phyloP scores from a whole-genome alignment of 2,797 vertebrate species.

The Micromesistius poutassou region DNA sequence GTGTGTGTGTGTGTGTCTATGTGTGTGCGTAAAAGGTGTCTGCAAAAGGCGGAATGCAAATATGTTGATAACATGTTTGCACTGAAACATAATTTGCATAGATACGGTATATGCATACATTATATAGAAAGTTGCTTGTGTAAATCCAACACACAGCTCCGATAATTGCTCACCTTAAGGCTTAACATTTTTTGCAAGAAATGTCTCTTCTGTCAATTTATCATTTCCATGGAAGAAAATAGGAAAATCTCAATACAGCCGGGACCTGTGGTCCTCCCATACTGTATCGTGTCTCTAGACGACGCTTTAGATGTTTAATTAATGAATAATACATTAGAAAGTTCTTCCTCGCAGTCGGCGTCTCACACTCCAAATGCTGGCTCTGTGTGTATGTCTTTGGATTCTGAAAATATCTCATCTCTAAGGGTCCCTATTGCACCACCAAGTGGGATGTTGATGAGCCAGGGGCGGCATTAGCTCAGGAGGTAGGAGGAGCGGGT shows the following conservation, averaged over 20 bases:
- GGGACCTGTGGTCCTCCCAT: not conserved
- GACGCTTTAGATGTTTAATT: not conserved
- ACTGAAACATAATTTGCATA: not conserved
- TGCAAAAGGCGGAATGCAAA: not conserved
- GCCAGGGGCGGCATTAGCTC: too few relatives aligned
- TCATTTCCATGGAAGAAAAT: not conserved
- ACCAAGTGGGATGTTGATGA: not conserved
- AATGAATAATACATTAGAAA: conserved; percentile 3
- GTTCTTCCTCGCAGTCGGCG: not conserved
- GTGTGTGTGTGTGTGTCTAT: not conserved
- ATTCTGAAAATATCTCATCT: not conserved
- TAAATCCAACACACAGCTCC: not conserved
- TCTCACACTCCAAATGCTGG: not conserved
- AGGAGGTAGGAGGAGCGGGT: too few relatives aligned
- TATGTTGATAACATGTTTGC: not conserved
- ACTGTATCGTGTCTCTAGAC: not conserved
- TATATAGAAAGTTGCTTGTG: not conserved
- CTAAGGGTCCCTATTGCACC: not conserved
- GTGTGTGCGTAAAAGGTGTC: not conserved
- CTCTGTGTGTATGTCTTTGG: not conserved
- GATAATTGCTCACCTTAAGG: not conserved
- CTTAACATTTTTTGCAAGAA: too few relatives aligned
- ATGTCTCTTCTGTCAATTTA: not conserved
- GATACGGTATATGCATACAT: not conserved
- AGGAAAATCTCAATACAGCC: not conserved